A percentile compares a stretch with the other conserved stretches of the same genome.
These are phyloP conservation scores for Polypterus bichir DNA, from an alignment of 2,113 vertebrate species.

Conservation along the genomic window DNA sequence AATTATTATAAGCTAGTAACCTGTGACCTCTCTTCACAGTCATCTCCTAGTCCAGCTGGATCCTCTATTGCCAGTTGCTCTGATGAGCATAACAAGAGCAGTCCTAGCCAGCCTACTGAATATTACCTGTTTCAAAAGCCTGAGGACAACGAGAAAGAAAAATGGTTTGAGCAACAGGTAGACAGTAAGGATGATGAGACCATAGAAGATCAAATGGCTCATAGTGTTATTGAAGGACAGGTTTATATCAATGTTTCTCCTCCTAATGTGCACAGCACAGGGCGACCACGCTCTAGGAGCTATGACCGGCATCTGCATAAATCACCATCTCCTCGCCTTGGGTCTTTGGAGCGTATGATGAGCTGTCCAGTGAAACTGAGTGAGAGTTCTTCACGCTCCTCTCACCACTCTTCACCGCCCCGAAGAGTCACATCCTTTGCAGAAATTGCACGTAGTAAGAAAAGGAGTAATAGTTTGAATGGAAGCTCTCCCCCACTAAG, in stretches of 20 bases:
- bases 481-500: slow-evolving; percentile 46
- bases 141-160: slow-evolving; percentile 18
- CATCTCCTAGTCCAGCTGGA: slow-evolving; percentile 78
- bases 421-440: slow-evolving; percentile 86
- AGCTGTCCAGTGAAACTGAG: slow-evolving; percentile 87
- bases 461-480: slow-evolving; percentile 33
- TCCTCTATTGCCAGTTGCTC: slow-evolving; percentile 90
- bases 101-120: slow-evolving; percentile 74
- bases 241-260: slow-evolving; percentile 81
- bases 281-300: slow-evolving; percentile 73
- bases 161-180: slow-evolving; percentile 33
- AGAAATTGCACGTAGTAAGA: slow-evolving; percentile 78
- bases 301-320: slow-evolving; percentile 85
- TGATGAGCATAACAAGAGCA: slow-evolving; percentile 74
- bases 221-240: slow-evolving; percentile 64
- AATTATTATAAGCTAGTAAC: slow-evolving; percentile 97
- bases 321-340: slow-evolving; percentile 56
- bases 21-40: slow-evolving; percentile 89
- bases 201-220: slow-evolving; percentile 15
- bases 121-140: slow-evolving; percentile 84
- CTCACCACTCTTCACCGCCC: slow-evolving; percentile 41
- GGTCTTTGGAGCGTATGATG: slow-evolving; percentile 84
- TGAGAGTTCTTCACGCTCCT: slow-evolving; percentile 43
- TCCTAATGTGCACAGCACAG: slow-evolving; percentile 32
- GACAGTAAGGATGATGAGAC: slow-evolving; percentile 20